phyloP scores from a whole-genome alignment of 2,113 vertebrate genomes.

The Odobenus rosmarus region DNA sequence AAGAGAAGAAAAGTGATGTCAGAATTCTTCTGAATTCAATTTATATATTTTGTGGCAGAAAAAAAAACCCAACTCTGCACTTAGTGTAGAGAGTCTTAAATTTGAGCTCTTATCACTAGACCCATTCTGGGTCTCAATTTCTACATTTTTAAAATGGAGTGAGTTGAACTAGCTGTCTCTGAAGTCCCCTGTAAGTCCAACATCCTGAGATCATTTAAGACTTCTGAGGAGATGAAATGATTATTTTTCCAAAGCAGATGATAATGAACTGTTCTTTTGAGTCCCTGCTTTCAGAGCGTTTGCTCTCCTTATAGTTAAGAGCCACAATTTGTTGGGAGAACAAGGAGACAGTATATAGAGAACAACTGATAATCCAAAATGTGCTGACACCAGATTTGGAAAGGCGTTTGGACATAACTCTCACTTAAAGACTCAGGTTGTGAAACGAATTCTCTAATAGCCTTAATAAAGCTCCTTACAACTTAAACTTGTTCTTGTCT shows the following conservation, averaged over 20 bases:
- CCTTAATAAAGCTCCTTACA: neutral
- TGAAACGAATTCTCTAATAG: neutral
- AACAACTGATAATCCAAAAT: neutral
- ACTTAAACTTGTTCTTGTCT: neutral
- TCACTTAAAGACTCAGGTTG: neutral
- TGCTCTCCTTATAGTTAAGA: neutral
- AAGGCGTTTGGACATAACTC: neutral
- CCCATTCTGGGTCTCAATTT: neutral
- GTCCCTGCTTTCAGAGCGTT: neutral
- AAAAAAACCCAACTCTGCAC: neutral
- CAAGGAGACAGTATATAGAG: neutral
- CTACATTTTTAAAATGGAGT: neutral
- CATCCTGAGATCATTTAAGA: neutral
- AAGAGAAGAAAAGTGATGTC: neutral
- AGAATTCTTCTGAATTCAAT: slow-evolving; percentile 37
- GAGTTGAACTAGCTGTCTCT: neutral
- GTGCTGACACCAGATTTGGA: neutral
- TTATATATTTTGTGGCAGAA: neutral
- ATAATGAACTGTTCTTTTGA: neutral
- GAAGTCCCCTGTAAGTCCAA: neutral
- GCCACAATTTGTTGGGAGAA: neutral
- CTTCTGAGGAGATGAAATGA: neutral
- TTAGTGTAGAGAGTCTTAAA: neutral
- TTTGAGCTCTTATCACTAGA: neutral
- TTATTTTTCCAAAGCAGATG: neutral